Percentiles rank a stretch among this genome's conserved stretches.
Evolutionary conservation across 2,888 invertebrate genomes (phyloP).

Genomic region (Dicyrtomina minuta): DNA sequence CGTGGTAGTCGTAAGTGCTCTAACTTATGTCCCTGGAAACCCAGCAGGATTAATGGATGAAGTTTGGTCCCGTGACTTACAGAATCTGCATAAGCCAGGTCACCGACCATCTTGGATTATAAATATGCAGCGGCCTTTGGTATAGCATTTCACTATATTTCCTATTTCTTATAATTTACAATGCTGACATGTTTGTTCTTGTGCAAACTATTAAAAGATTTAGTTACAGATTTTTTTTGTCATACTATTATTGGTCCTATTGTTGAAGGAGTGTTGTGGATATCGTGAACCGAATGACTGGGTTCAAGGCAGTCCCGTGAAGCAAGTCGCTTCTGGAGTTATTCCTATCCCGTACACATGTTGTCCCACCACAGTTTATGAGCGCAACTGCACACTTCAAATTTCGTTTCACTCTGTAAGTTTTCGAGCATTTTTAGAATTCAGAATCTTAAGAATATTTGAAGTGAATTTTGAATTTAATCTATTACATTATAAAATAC

Average conservation of each 20-base stretch:
- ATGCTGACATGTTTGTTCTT: no score
- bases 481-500: no score
- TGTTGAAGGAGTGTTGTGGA: background rate
- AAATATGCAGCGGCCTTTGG: background rate
- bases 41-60: background rate
- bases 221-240: no score
- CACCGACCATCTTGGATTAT: background rate
- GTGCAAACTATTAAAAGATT: no score
- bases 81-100: background rate
- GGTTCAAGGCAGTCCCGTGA: background rate
- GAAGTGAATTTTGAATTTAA: no score
- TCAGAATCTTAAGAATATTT: no score
- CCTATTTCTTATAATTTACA: no score
- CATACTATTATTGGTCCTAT: no score
- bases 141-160: background rate
- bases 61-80: background rate
- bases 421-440: no score
- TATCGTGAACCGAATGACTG: conserved; percentile 2
- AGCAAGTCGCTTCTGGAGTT: background rate
- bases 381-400: background rate
- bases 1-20: background rate
- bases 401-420: background rate
- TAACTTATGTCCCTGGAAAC: background rate
- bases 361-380: background rate
- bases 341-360: background rate